A percentile compares a stretch with the other conserved stretches of the same genome.
Evolutionary conservation across 2,113 vertebrate genomes (phyloP).

Genomic region (Myrmecophaga tridactyla): DNA sequence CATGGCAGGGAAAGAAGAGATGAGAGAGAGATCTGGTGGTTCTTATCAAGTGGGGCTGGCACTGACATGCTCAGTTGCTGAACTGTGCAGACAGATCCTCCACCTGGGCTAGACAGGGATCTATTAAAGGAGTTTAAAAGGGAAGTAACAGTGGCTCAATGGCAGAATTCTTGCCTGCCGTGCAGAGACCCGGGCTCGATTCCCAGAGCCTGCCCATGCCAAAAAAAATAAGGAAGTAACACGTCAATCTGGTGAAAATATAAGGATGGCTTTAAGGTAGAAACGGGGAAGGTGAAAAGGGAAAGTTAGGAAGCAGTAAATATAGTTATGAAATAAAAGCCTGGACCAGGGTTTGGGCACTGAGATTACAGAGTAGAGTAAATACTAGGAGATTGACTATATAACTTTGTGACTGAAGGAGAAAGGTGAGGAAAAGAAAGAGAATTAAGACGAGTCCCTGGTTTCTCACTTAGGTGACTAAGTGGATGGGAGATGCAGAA

Average conservation of each 20-base stretch:
- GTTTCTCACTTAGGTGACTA: background rate
- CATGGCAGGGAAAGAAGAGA: background rate
- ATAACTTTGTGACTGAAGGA: background rate
- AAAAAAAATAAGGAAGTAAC: background rate
- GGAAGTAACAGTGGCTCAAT: background rate
- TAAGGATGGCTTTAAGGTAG: background rate
- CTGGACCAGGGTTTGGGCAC: background rate
- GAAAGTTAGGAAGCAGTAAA: background rate
- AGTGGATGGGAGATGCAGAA: no score
- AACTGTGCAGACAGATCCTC: accelerated
- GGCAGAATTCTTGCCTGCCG: no score
- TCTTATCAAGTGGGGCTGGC: background rate
- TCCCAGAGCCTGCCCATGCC: no score
- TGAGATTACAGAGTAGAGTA: background rate
- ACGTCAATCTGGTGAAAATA: accelerated
- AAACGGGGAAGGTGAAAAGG: no score
- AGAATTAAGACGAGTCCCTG: background rate
- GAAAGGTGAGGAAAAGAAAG: no score
- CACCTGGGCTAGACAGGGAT: background rate
- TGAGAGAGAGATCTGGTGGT: accelerated
- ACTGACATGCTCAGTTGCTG: accelerated
- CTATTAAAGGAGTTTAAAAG: no score
- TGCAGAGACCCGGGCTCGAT: no score
- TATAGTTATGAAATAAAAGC: background rate
- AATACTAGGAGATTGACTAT: background rate